phyloP scores from a whole-genome alignment of 2,797 vertebrate genomes.

The Kryptolebias ocellatus region DNA sequence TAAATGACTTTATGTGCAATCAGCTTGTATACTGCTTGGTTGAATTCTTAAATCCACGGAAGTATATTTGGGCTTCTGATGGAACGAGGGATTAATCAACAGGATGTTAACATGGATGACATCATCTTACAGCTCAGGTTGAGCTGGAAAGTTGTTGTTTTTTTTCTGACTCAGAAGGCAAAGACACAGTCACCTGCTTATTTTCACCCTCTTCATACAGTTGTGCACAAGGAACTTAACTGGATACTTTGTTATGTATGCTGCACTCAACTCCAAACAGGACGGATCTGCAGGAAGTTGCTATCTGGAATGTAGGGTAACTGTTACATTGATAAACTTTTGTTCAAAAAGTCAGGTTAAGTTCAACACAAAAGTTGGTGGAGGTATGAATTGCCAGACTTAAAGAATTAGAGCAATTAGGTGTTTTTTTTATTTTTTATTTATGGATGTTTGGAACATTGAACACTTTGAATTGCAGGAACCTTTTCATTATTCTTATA shows the following conservation, averaged over 20 bases:
- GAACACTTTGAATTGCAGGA: too few relatives aligned
- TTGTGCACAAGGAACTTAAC: conserved; percentile 44
- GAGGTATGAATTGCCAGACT: too few relatives aligned
- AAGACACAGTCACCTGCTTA: conserved; percentile 41
- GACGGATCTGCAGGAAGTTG: conserved; percentile 25
- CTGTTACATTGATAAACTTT: too few relatives aligned
- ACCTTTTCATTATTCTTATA: background rate
- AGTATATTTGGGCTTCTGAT: conserved; percentile 70
- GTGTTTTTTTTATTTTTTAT: too few relatives aligned
- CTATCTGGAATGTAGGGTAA: background rate
- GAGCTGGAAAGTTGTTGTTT: conserved; percentile 41
- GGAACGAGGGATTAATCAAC: conserved; percentile 78
- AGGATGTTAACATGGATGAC: conserved; percentile 67
- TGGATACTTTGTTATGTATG: conserved; percentile 18
- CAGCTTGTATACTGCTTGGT: conserved; percentile 78
- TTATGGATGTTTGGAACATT: too few relatives aligned
- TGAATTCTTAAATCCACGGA: conserved; percentile 73
- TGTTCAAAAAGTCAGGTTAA: too few relatives aligned
- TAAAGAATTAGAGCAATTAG: too few relatives aligned
- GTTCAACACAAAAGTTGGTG: too few relatives aligned
- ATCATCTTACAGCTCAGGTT: conserved; percentile 66
- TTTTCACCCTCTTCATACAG: conserved; percentile 26
- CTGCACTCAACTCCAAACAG: conserved; percentile 19
- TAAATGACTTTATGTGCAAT: conserved; percentile 76
- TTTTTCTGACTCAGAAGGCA: conserved; percentile 20